A percentile compares a stretch with the other conserved stretches of the same genome.
phyloP scores from a whole-genome alignment of 1,140 invertebrate genomes.

The Artemia franciscana region DNA sequence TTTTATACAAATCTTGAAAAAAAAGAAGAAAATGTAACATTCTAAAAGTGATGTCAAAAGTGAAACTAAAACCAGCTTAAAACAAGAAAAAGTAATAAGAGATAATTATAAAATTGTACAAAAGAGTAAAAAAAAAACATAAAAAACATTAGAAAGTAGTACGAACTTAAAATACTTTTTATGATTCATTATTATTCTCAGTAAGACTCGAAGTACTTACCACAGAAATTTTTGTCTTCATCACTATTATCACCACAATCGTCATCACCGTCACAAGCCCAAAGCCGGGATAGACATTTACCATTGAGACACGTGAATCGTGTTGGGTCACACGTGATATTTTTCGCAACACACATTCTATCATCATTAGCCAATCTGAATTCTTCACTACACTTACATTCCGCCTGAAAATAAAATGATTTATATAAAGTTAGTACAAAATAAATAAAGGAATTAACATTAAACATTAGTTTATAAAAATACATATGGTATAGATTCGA shows the following conservation, averaged over 20 bases:
- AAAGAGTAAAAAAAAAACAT: too few species aligned
- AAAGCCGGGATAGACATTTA: conserved; percentile 81
- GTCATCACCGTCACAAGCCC: conserved; percentile 87
- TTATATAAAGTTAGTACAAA: conserved; percentile 18
- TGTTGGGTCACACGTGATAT: conserved; percentile 56
- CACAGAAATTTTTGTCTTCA: conserved; percentile 74
- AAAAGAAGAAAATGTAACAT: too few species aligned
- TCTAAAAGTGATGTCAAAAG: too few species aligned
- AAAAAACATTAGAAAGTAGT: too few species aligned
- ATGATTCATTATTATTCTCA: too few species aligned
- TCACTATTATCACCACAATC: conserved; percentile 86
- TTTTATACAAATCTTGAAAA: too few species aligned
- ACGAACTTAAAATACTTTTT: too few species aligned
- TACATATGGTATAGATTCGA: too few species aligned
- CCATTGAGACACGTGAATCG: conserved; percentile 87
- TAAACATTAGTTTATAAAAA: conserved; percentile 8
- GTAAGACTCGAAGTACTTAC: too few species aligned
- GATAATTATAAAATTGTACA: too few species aligned
- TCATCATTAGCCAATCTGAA: conserved; percentile 75
- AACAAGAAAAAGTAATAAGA: too few species aligned
- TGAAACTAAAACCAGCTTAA: too few species aligned
- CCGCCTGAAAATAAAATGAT: conserved; percentile 24
- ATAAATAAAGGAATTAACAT: conserved; percentile 11
- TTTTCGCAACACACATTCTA: conserved; percentile 65
- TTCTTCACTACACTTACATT: conserved; percentile 64